These are phyloP conservation scores for Limenitis camilla DNA, from an alignment of 2,888 invertebrate species.

Conservation along the genomic window DNA sequence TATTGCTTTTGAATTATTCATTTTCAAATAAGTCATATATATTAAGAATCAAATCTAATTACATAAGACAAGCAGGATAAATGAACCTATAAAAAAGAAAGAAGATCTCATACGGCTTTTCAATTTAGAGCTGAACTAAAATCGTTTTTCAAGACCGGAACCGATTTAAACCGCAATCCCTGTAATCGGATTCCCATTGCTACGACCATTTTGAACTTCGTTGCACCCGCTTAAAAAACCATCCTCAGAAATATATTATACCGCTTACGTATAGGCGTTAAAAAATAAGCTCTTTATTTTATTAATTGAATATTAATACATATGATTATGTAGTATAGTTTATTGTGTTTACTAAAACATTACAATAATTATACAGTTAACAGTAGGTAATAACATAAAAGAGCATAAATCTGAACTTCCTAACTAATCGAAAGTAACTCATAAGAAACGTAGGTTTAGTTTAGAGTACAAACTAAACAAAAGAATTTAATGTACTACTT, in stretches of 20 bases:
- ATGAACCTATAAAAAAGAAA: slow-evolving; percentile 7
- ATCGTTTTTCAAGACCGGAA: slow-evolving; percentile 55
- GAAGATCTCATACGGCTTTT: slow-evolving; percentile 6
- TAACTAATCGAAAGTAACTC: too few relatives aligned
- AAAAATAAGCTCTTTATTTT: not conserved
- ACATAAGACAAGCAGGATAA: not conserved
- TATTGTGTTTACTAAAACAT: too few relatives aligned
- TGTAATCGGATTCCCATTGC: slow-evolving; percentile 38
- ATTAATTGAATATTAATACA: too few relatives aligned
- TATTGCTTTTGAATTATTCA: too few relatives aligned
- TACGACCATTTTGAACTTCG: slow-evolving; percentile 12
- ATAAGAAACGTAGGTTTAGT: too few relatives aligned
- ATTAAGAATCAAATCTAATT: not conserved
- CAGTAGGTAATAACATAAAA: too few relatives aligned
- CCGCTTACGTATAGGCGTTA: not conserved
- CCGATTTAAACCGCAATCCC: slow-evolving; percentile 49
- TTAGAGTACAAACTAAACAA: too few relatives aligned
- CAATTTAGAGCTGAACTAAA: slow-evolving; percentile 25
- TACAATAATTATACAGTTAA: too few relatives aligned
- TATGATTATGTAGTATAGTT: too few relatives aligned
- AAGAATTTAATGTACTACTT: too few relatives aligned
- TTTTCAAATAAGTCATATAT: too few relatives aligned
- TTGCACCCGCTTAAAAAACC: slow-evolving; percentile 12
- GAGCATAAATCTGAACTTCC: too few relatives aligned
- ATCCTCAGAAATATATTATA: slow-evolving; percentile 6